phyloP scores from a whole-genome alignment of 1,140 invertebrate genomes.

The Wiebesia pumilae region DNA sequence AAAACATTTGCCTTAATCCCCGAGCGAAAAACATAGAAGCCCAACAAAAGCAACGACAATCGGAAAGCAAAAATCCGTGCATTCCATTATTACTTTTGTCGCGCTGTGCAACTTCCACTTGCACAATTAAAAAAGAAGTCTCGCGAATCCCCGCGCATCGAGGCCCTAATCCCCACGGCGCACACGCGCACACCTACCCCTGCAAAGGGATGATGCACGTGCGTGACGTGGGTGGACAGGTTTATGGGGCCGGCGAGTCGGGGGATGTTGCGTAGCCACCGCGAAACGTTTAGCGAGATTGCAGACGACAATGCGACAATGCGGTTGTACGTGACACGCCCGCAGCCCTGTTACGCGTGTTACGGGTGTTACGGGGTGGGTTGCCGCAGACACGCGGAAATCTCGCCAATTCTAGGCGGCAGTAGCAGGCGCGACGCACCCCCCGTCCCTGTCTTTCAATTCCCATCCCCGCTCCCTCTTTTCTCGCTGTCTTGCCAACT shows the following conservation, averaged over 20 bases:
- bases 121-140: conserved; percentile 26
- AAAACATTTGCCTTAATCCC: background rate
- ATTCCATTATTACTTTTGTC: background rate
- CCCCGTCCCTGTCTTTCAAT: conserved; percentile 54
- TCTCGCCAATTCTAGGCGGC: conserved; percentile 73
- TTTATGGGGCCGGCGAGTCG: conserved; percentile 45
- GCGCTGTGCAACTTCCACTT: background rate
- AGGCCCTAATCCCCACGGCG: background rate
- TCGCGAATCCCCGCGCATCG: background rate
- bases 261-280: conserved; percentile 55
- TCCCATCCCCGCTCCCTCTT: conserved; percentile 47
- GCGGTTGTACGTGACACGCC: conserved; percentile 73
- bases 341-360: conserved; percentile 55
- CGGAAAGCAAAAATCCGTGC: background rate
- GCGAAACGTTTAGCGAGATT: conserved; percentile 75
- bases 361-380: conserved; percentile 62
- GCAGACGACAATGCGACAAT: conserved; percentile 75
- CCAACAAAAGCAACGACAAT: background rate
- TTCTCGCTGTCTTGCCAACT: background rate
- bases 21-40: background rate
- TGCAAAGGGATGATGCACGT: conserved; percentile 50
- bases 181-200: background rate
- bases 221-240: conserved; percentile 71
- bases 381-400: conserved; percentile 67
- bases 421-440: conserved; percentile 62